A percentile compares a stretch with the other conserved stretches of the same genome.
Conservation (phyloP, 2,113 vertebrate species). For the Orthonyx spaldingii region DNA sequence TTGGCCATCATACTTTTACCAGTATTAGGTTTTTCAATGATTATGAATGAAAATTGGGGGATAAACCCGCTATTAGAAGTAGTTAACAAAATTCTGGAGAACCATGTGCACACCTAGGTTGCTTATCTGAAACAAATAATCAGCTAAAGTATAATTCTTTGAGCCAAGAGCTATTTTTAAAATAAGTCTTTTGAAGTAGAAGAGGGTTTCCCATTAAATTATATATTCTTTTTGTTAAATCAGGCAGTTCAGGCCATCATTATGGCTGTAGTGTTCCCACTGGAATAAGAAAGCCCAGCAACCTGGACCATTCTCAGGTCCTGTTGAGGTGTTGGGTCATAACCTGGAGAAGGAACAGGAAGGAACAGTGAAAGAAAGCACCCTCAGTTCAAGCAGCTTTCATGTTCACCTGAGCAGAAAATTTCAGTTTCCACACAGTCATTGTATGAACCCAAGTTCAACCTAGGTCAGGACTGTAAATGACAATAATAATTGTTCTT, state of each 20-base stretch:
- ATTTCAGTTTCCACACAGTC: neutral
- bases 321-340: neutral
- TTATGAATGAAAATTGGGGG: neutral
- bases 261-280: neutral
- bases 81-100: neutral
- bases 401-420: neutral
- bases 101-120: rapidly evolving
- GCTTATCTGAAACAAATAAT: neutral
- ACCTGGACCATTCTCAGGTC: neutral
- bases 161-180: neutral
- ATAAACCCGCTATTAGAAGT: neutral
- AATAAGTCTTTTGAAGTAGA: neutral
- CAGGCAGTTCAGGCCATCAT: neutral
- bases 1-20: neutral
- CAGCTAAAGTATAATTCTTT: neutral
- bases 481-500: neutral
- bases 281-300: neutral
- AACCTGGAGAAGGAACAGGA: neutral
- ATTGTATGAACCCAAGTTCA: neutral
- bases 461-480: neutral
- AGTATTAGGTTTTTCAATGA: neutral
- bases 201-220: neutral
- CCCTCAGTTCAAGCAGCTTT: neutral
- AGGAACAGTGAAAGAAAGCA: neutral
- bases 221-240: neutral